A percentile compares a stretch with the other conserved stretches of the same genome.
Conservation (phyloP, 2,888 invertebrate genomes). For the Danaus chrysippus region DNA sequence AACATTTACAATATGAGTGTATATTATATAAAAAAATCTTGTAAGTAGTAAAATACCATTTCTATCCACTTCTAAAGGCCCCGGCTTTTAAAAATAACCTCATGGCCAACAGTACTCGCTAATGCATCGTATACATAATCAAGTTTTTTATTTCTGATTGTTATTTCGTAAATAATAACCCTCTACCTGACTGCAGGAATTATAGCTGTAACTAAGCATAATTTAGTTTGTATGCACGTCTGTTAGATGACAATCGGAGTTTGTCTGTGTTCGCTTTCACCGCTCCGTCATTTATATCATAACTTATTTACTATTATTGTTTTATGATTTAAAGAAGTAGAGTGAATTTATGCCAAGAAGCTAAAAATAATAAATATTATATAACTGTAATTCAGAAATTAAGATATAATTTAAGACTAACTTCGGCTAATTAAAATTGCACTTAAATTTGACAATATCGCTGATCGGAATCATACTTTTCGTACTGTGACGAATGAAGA, state of each 20-base stretch:
- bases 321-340: conserved; percentile 10
- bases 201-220: conserved; percentile 57
- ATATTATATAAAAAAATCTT: no score
- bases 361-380: no score
- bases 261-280: conserved; percentile 57
- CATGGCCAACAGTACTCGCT: conserved; percentile 37
- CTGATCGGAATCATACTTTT: conserved; percentile 29
- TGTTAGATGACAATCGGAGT: conserved; percentile 71
- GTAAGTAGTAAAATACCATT: not conserved
- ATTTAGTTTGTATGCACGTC: conserved; percentile 59
- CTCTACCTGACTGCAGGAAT: conserved; percentile 58
- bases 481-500: conserved; percentile 44
- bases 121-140: conserved; percentile 50
- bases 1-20: no score
- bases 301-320: conserved; percentile 24
- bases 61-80: not conserved
- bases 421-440: conserved; percentile 11
- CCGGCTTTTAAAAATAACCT: conserved; percentile 6
- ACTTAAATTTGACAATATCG: conserved; percentile 25
- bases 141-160: conserved; percentile 66
- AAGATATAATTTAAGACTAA: not conserved
- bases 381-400: no score
- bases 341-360: conserved; percentile 1
- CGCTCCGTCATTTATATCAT: conserved; percentile 59
- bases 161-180: conserved; percentile 71